Evolutionary conservation across 2,113 vertebrate species (phyloP).

Genomic region (Rhinoptilus africanus): DNA sequence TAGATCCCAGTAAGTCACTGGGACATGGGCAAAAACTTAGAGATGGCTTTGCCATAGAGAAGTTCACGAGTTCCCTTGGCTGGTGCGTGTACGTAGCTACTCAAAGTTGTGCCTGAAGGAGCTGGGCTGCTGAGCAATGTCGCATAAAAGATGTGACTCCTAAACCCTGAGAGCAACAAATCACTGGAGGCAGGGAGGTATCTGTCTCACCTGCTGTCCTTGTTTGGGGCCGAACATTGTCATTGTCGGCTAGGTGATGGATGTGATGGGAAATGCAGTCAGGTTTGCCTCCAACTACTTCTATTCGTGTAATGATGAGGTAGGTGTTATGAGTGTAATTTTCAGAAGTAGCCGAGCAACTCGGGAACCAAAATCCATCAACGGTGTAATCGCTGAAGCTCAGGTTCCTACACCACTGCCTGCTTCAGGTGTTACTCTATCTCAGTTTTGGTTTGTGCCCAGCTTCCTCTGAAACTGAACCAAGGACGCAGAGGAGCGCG

Average conservation of each 20-base stretch:
- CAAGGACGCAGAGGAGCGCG: neutral
- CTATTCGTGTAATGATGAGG: neutral
- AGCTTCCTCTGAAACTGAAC: neutral
- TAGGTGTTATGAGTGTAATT: neutral
- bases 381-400: neutral
- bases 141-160: neutral
- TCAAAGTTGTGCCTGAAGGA: neutral
- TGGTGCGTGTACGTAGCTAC: fast-evolving
- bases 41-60: neutral
- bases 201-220: neutral
- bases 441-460: neutral
- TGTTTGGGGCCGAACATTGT: neutral
- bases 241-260: neutral
- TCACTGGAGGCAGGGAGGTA: neutral
- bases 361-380: neutral
- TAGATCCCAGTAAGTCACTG: neutral
- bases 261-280: neutral
- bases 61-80: neutral
- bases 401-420: neutral
- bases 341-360: neutral
- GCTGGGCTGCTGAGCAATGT: neutral
- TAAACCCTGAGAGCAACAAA: neutral
- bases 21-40: fast-evolving
- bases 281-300: neutral
- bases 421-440: neutral